Conservation (phyloP, 2,888 invertebrate species). For the Leucophenga montana region DNA sequence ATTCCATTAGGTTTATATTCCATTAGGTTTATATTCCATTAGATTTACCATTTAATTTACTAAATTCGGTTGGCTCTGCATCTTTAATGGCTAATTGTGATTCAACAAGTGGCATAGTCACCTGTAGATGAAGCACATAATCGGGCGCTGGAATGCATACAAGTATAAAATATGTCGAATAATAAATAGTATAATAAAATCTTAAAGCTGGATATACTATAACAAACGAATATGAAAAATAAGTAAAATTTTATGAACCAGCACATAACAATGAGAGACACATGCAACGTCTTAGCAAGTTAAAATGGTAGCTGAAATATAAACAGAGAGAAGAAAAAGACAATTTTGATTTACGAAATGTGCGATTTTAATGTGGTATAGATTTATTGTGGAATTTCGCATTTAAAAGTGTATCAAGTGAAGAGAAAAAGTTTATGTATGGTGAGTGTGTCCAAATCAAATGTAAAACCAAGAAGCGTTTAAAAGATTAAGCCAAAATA, state of each 20-base stretch:
- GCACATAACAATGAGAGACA: constrained; percentile 11
- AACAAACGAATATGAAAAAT: background rate
- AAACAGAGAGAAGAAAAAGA: background rate
- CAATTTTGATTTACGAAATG: background rate
- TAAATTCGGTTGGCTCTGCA: constrained; percentile 44
- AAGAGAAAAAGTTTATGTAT: constrained; percentile 28
- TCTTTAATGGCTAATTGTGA: constrained; percentile 38
- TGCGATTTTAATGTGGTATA: constrained; percentile 6
- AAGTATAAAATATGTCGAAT: constrained; percentile 15
- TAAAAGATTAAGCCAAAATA: background rate
- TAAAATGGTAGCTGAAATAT: constrained; percentile 11
- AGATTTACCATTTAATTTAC: constrained; percentile 44
- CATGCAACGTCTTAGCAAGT: background rate
- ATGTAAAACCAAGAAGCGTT: background rate
- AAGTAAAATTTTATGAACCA: background rate
- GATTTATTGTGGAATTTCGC: background rate
- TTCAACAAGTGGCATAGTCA: constrained; percentile 63
- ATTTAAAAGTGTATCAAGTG: background rate
- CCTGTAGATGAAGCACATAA: constrained; percentile 64
- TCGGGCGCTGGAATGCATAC: constrained; percentile 51
- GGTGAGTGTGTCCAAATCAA: constrained; percentile 29
- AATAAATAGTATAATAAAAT: constrained; percentile 14
- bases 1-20: background rate
- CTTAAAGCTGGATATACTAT: no score
- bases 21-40: constrained; percentile 33